A percentile compares a stretch with the other conserved stretches of the same genome.
phyloP scores from a whole-genome alignment of 2,113 vertebrate species.

The Atrichornis clamosus region DNA sequence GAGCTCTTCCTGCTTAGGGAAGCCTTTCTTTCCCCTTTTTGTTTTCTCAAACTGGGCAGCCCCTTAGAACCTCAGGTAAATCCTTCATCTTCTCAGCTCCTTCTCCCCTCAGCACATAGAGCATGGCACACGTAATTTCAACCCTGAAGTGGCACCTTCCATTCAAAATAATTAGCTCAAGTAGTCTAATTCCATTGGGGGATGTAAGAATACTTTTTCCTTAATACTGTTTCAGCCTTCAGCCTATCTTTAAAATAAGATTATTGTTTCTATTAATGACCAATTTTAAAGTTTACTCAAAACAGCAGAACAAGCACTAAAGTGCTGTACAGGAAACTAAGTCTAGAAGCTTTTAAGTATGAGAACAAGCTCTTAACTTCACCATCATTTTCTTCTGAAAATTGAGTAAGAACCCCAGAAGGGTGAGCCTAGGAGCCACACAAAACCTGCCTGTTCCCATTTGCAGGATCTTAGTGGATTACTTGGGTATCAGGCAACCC shows the following conservation, averaged over 20 bases:
- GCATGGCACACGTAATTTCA: rapidly evolving
- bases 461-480: not conserved
- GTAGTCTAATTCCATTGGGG: not conserved
- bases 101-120: not conserved
- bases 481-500: rapidly evolving
- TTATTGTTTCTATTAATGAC: not conserved
- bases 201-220: not conserved
- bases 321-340: not conserved
- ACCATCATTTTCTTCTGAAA: not conserved
- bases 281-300: not conserved
- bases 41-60: not conserved
- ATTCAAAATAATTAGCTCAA: not conserved
- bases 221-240: not conserved
- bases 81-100: not conserved
- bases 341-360: not conserved
- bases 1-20: not conserved
- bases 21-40: not conserved
- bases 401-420: not conserved
- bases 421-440: rapidly evolving
- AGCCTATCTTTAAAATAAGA: not conserved
- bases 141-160: not conserved
- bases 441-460: not conserved
- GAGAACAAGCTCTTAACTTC: not conserved
- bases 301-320: not conserved
- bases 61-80: not conserved